Evolutionary conservation across 1,140 invertebrate species (phyloP).

Genomic region (Solen grandis): DNA sequence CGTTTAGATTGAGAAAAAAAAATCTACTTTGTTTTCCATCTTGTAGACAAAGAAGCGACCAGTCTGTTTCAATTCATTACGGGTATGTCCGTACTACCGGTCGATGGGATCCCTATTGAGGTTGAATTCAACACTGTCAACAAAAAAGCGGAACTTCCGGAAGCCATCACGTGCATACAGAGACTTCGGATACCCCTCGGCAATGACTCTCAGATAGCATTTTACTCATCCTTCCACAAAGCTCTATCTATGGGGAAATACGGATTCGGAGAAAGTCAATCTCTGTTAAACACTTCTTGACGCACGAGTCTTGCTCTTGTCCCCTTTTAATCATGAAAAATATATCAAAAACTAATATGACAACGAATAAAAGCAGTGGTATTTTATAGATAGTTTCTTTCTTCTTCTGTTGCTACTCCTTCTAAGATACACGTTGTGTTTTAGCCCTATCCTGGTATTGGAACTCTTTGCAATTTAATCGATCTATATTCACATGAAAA

Average conservation of each 20-base stretch:
- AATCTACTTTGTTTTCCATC: too few relatives aligned
- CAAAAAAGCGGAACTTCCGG: slow-evolving; percentile 48
- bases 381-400: too few relatives aligned
- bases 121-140: slow-evolving; percentile 60
- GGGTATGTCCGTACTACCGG: slow-evolving; percentile 58
- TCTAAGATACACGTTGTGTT: too few relatives aligned
- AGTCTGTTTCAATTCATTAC: slow-evolving; percentile 66
- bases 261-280: slow-evolving; percentile 24
- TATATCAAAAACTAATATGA: too few relatives aligned
- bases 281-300: background rate
- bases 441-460: too few relatives aligned
- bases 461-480: too few relatives aligned
- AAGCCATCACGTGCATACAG: slow-evolving; percentile 62
- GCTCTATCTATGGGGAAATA: slow-evolving; percentile 56
- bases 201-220: slow-evolving; percentile 57
- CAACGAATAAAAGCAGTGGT: too few relatives aligned
- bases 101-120: slow-evolving; percentile 53
- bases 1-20: too few relatives aligned
- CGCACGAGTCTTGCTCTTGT: background rate
- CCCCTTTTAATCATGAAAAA: too few relatives aligned
- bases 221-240: slow-evolving; percentile 61
- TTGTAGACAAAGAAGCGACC: slow-evolving; percentile 58
- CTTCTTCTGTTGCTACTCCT: too few relatives aligned
- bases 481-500: too few relatives aligned
- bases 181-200: slow-evolving; percentile 57